Conservation (phyloP, 2,797 vertebrate genomes). For the Lepus oiostolus region DNA sequence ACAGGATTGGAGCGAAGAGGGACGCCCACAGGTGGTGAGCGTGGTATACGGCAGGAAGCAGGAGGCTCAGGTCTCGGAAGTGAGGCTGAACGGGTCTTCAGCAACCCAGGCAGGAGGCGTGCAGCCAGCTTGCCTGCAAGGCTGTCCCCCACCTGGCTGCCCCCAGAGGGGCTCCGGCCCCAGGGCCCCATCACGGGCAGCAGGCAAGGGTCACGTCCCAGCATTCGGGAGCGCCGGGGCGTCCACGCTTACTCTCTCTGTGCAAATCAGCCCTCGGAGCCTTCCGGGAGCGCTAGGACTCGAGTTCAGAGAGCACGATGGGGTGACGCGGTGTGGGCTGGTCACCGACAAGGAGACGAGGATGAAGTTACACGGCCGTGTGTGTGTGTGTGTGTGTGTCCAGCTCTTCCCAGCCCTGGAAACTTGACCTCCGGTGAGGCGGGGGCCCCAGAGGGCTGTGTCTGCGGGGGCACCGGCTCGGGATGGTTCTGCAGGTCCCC, state of each 20-base stretch:
- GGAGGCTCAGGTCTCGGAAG: too few species aligned
- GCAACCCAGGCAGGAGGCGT: neutral
- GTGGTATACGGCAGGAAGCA: too few species aligned
- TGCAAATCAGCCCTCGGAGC: neutral
- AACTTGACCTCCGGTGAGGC: neutral
- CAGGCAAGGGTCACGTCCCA: neutral
- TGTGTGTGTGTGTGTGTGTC: neutral
- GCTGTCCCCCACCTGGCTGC: rapidly evolving
- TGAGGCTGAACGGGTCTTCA: neutral
- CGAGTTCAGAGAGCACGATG: neutral
- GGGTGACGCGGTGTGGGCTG: neutral
- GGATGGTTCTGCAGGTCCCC: too few species aligned
- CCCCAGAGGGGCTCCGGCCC: neutral
- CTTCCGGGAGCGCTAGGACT: neutral
- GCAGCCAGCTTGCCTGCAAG: neutral
- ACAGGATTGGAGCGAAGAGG: too few species aligned
- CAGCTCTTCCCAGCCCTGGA: neutral
- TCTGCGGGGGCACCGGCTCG: neutral
- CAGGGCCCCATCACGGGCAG: neutral
- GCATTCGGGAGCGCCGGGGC: neutral
- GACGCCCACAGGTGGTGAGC: too few species aligned
- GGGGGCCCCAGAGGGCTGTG: neutral
- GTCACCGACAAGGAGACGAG: constrained; percentile 38
- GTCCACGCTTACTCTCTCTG: neutral
- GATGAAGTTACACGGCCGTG: neutral